Conservation (phyloP, 2,797 vertebrate species). For the Peromyscus nudipes region DNA sequence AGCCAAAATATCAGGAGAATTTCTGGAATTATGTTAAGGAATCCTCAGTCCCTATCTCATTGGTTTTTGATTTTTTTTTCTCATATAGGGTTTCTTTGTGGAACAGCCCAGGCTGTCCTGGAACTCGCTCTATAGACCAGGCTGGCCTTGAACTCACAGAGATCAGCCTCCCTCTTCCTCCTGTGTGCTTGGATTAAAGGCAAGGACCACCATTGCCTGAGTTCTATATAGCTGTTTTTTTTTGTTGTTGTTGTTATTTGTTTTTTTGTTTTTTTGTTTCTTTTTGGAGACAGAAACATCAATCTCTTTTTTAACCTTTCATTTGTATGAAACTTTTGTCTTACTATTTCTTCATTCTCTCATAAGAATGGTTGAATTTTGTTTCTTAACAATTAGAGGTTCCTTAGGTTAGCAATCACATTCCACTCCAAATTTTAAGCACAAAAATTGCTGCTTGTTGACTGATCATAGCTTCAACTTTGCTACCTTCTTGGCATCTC, state of each 20-base stretch:
- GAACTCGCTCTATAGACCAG: background rate
- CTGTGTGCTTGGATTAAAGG: background rate
- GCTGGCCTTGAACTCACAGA: background rate
- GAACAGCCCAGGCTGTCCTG: background rate
- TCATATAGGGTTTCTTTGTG: background rate
- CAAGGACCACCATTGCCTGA: background rate
- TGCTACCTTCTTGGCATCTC: background rate
- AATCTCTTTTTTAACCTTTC: background rate
- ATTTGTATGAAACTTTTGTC: background rate
- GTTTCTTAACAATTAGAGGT: background rate
- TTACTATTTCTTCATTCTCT: background rate
- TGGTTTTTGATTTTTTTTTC: background rate
- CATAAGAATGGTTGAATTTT: background rate
- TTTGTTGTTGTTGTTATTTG: no score
- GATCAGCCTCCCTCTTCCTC: background rate
- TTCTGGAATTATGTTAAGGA: conserved; percentile 44
- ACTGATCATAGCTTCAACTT: background rate
- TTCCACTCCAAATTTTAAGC: conserved; percentile 34
- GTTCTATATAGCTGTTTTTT: background rate
- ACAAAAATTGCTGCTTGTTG: background rate
- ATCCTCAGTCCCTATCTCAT: background rate
- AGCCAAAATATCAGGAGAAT: background rate
- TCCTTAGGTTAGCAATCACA: background rate
- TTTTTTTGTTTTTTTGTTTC: background rate
- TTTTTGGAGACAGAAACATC: background rate